These are phyloP conservation scores for Nerophis ophidion DNA, from an alignment of 2,113 vertebrate species.

Conservation along the genomic window DNA sequence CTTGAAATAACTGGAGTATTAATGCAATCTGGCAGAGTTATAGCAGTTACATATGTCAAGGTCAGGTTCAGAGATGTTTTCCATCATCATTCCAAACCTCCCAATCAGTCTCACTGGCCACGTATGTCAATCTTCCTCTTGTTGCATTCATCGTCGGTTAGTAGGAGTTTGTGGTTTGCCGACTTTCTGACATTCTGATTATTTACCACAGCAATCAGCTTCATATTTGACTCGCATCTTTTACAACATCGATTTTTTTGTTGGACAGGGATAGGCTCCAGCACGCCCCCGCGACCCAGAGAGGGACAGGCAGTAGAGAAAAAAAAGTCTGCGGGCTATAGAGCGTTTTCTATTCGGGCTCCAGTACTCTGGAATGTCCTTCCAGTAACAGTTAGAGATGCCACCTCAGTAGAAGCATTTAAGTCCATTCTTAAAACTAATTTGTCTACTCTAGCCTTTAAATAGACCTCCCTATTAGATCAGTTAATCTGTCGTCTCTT, in stretches of 20 bases:
- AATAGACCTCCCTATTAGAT: too few species aligned
- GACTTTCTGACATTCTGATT: constrained; percentile 8
- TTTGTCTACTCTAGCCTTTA: too few species aligned
- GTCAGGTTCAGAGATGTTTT: neutral
- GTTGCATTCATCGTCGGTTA: neutral
- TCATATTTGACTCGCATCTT: constrained; percentile 6
- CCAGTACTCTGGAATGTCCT: too few species aligned
- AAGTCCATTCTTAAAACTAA: too few species aligned
- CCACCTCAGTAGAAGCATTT: too few species aligned
- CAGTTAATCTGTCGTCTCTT: too few species aligned
- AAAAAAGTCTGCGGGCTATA: too few species aligned
- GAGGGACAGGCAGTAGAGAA: too few species aligned
- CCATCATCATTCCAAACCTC: neutral
- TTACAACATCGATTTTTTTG: neutral
- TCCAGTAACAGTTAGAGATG: too few species aligned
- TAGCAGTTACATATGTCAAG: constrained; percentile 13
- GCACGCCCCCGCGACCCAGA: neutral
- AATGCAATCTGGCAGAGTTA: neutral
- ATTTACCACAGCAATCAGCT: neutral
- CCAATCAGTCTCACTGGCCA: constrained; percentile 3
- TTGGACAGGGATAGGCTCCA: neutral
- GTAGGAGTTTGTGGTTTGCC: constrained; percentile 6
- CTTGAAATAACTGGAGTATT: neutral
- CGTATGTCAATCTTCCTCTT: constrained; percentile 6
- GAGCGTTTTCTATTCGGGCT: too few species aligned